phyloP scores from a whole-genome alignment of 1,140 invertebrate genomes.

The Gonioctena quinquepunctata region DNA sequence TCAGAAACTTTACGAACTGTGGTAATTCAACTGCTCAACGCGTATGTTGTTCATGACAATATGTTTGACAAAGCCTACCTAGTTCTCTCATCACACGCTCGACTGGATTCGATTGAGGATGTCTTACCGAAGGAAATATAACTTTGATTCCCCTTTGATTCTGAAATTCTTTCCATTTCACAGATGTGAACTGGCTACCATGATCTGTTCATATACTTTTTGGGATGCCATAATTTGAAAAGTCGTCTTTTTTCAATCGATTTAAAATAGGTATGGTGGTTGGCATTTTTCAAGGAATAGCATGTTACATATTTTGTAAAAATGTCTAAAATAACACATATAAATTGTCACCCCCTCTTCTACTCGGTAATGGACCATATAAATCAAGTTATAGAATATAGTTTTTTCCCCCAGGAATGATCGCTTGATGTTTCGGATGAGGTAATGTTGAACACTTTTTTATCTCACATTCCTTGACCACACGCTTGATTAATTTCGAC shows the following conservation, averaged over 20 bases:
- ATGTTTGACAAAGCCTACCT: conserved; percentile 39
- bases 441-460: not conserved
- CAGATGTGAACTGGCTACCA: conserved; percentile 33
- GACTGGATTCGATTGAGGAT: conserved; percentile 45
- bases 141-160: conserved; percentile 25
- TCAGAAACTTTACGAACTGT: not conserved
- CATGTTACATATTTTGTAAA: not conserved
- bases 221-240: conserved; percentile 19
- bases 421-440: not conserved
- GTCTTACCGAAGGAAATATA: conserved; percentile 39
- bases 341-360: not conserved
- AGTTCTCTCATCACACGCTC: conserved; percentile 45
- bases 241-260: conserved; percentile 24
- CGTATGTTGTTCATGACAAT: not conserved
- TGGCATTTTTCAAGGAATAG: conserved; percentile 4
- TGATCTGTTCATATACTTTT: conserved; percentile 30
- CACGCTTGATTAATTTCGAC: not conserved
- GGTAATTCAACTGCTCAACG: conserved; percentile 1
- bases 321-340: not conserved
- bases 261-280: conserved; percentile 19
- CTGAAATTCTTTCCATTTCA: conserved; percentile 28
- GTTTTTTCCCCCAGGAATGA: not conserved
- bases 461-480: not conserved
- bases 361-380: not conserved
- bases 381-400: not conserved